Evolutionary conservation across 1,140 invertebrate genomes (phyloP), one percentile per base, ranked within the genome.

Genomic region (Gerris buenoi): DNA sequence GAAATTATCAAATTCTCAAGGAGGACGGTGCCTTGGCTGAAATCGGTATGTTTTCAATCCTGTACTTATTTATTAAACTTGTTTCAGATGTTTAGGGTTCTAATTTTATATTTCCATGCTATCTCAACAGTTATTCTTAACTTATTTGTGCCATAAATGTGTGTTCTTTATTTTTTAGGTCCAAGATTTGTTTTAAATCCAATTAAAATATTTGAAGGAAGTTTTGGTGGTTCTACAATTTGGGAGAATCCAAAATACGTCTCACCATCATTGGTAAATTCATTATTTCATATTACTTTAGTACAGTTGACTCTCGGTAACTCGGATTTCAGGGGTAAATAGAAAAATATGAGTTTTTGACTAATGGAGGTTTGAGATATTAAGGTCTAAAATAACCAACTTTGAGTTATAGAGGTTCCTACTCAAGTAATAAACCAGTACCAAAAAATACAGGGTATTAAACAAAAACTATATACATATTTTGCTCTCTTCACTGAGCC

Each of bases 1-100:
- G 97, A 70, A 98, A 99, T 81, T 99, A 90, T 77, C 96, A 99
- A 80, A 97, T 99, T 73, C 80, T 98, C 25, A 93, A 93, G 63
- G 94, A 98, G 81, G 92, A 95, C 80, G 93, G 92, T 69, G 92
- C 90, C 61, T 80, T 99, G 29, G 88, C 91, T 33, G 97, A 99
- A 86, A 94, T 99, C 74, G 97, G 86, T 82, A 73, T 46, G 63
- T 60, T 25, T 56, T n/a, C 46, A 13, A 56, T 13, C 46, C n/a
- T 13, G 10, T 10, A 13, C 10, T 56, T 13, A 13, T 13, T 13
- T n/a, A 56, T 56, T 56, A 56, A 13, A 56, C 10, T 13, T 56
- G 46, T 56, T 56, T 56, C 46, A n/a, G n/a, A 56, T 56, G 46
- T 56, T n/a, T 56, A 10, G 10, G 10, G n/a, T 56, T n/a, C 10